Evolutionary conservation across 2,888 invertebrate species (phyloP).

Genomic region (Nephrotoma flavescens): DNA sequence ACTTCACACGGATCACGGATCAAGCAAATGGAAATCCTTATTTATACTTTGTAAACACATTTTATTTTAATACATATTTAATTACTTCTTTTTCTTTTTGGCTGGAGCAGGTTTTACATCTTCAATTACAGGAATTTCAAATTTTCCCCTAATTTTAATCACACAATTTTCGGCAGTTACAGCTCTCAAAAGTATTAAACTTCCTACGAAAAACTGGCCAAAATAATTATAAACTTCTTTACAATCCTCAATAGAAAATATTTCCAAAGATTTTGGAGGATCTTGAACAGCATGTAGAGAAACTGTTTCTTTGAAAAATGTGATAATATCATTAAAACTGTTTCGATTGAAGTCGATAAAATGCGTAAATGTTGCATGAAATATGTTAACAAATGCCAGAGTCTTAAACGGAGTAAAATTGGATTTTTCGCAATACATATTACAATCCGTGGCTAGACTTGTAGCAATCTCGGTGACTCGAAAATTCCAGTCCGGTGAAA

Average conservation of each 20-base stretch:
- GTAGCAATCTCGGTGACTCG: not conserved
- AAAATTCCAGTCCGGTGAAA: not conserved
- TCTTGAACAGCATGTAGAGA: not conserved
- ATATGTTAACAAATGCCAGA: not conserved
- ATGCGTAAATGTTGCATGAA: not conserved
- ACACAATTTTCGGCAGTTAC: not conserved
- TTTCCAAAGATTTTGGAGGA: not conserved
- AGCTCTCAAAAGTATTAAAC: not conserved
- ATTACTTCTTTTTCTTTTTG: not conserved
- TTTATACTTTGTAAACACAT: too few relatives aligned
- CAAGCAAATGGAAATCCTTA: too few relatives aligned
- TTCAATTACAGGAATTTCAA: not conserved
- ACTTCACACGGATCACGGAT: too few relatives aligned
- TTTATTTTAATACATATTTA: not conserved
- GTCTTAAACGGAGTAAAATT: not conserved
- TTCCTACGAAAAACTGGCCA: not conserved
- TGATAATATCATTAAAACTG: not conserved
- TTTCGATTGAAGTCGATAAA: not conserved
- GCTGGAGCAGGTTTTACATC: not conserved
- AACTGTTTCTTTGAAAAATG: not conserved
- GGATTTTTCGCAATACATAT: not conserved
- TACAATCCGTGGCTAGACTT: not conserved
- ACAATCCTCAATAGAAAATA: not conserved
- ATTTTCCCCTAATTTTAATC: not conserved
- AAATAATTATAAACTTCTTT: not conserved